A percentile compares a stretch with the other conserved stretches of the same genome.
Evolutionary conservation across 2,888 invertebrate species (phyloP).

Genomic region (Drosophila niveifrons): DNA sequence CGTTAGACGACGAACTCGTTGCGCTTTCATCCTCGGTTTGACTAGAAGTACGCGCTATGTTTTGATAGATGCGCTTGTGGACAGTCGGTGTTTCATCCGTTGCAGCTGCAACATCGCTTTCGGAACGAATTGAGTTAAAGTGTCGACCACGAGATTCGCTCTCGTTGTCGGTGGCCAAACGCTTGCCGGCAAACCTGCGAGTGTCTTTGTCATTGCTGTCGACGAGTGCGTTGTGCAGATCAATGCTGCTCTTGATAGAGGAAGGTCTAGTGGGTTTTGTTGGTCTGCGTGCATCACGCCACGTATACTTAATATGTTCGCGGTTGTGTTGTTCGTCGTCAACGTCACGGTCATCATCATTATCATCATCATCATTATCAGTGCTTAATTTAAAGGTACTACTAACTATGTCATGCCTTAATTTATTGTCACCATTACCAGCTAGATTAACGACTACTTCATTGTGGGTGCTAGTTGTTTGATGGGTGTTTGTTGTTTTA

Average conservation of each 20-base stretch:
- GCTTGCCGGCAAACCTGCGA: conserved; percentile 75
- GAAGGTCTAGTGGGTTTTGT: conserved; percentile 26
- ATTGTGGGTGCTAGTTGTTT: conserved; percentile 38
- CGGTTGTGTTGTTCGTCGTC: conserved; percentile 8
- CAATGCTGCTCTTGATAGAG: neutral
- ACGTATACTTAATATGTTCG: conserved; percentile 40
- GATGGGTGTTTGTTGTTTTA: conserved; percentile 41
- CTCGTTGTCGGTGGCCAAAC: conserved; percentile 45
- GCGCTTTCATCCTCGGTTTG: neutral
- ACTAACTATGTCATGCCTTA: conserved; percentile 80
- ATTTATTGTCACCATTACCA: conserved; percentile 76
- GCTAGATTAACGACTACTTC: conserved; percentile 60
- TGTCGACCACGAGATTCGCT: conserved; percentile 41
- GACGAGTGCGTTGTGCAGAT: conserved; percentile 40
- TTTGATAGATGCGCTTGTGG: conserved; percentile 27
- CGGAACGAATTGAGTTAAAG: conserved; percentile 45
- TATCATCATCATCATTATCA: neutral
- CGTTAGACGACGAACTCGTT: neutral
- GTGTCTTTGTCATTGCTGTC: conserved; percentile 54
- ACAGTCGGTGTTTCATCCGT: too few species aligned
- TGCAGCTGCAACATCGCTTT: conserved; percentile 2
- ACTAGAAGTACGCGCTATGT: conserved; percentile 22
- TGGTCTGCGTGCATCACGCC: conserved; percentile 52
- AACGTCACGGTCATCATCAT: neutral
- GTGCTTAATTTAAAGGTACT: conserved; percentile 64